phyloP scores from a whole-genome alignment of 92 coral and sea anemone genomes.

The Zoanthus sociatus region DNA sequence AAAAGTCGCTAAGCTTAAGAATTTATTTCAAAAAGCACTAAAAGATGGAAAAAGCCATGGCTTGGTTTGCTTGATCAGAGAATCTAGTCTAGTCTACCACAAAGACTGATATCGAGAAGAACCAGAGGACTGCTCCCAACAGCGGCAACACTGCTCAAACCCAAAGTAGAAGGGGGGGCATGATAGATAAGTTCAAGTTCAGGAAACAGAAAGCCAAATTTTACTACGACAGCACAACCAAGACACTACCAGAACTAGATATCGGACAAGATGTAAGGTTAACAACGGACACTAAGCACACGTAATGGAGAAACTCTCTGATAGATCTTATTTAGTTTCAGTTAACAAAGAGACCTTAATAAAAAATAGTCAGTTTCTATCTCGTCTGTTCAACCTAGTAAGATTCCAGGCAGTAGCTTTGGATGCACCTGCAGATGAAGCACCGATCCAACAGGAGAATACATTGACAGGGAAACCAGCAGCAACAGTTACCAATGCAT shows the following conservation, averaged over 20 bases:
- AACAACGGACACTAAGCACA: background rate
- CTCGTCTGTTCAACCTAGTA: background rate
- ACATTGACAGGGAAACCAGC: background rate
- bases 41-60: background rate
- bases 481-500: background rate
- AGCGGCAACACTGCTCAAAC: background rate
- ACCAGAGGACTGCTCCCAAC: background rate
- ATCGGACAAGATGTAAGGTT: too few relatives aligned
- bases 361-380: background rate
- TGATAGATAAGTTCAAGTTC: background rate
- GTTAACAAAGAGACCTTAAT: background rate
- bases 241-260: background rate
- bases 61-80: background rate
- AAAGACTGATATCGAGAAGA: background rate
- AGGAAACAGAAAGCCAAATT: background rate
- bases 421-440: background rate
- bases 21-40: too few relatives aligned
- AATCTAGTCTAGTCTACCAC: background rate
- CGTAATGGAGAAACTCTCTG: background rate
- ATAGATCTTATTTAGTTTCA: background rate
- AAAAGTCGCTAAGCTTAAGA: too few relatives aligned
- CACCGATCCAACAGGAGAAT: constrained; percentile 2
- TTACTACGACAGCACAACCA: background rate
- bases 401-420: background rate
- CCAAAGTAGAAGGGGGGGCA: background rate